Percentiles rank a stretch among this genome's conserved stretches.
Conservation (phyloP, 2,888 invertebrate species). For the Macaria liturata region DNA sequence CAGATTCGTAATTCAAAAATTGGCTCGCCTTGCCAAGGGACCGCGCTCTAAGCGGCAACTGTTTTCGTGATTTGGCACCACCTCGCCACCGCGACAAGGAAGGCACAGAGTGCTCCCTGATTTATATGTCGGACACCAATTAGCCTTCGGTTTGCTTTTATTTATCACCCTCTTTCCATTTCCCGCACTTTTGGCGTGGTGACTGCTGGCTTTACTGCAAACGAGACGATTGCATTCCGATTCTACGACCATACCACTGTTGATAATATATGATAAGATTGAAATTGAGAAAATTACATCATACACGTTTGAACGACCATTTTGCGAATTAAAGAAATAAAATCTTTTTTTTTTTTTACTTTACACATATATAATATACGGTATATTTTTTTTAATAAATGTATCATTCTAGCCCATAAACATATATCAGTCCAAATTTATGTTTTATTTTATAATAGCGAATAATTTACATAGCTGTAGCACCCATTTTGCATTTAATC, state of each 20-base stretch:
- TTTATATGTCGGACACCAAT: constrained; percentile 77
- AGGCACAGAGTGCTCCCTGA: constrained; percentile 59
- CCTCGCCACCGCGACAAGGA: constrained; percentile 7
- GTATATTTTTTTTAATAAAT: no score
- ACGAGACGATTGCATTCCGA: constrained; percentile 22
- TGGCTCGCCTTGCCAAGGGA: constrained; percentile 47
- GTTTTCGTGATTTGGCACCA: constrained; percentile 38
- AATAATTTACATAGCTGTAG: no score
- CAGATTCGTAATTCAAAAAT: constrained; percentile 34
- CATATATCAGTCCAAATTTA: no score
- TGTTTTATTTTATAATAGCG: no score
- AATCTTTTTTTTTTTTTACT: no score
- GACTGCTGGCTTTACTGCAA: constrained; percentile 28
- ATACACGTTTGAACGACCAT: no score
- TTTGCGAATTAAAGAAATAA: no score
- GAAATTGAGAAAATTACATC: no score
- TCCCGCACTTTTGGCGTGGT: constrained; percentile 64
- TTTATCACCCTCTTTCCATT: constrained; percentile 74
- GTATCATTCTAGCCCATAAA: no score
- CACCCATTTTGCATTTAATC: no score
- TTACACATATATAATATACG: no score
- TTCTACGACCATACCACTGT: constrained; percentile 1
- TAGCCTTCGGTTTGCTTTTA: constrained; percentile 72
- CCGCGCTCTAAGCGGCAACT: constrained; percentile 37
- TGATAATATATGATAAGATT: no score